Percentiles rank a stretch among this genome's conserved stretches.
Conservation (phyloP, 2,888 invertebrate genomes). For the Patella caerulea region DNA sequence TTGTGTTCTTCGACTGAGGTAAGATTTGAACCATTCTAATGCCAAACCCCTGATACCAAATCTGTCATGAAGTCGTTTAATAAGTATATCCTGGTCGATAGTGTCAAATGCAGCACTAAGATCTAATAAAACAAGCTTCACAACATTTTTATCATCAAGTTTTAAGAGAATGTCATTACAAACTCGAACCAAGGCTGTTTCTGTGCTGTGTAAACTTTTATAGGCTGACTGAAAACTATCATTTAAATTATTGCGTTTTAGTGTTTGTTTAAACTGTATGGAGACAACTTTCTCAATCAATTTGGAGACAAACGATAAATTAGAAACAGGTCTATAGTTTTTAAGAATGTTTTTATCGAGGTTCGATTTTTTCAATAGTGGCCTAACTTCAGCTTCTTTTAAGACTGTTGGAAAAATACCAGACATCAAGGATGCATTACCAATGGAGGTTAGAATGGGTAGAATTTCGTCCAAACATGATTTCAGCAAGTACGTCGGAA, state of each 20-base stretch:
- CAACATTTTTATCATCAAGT: no score
- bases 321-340: neutral
- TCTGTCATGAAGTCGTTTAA: slow-evolving; percentile 2
- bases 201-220: neutral
- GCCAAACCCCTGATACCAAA: neutral
- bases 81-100: neutral
- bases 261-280: neutral
- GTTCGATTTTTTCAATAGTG: neutral
- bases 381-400: neutral
- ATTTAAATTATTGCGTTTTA: neutral
- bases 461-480: neutral
- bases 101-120: neutral
- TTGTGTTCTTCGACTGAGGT: neutral
- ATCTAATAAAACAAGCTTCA: neutral
- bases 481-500: neutral
- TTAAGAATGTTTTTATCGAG: neutral
- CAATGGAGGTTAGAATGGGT: neutral
- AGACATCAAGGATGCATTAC: neutral
- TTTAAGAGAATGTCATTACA: slow-evolving; percentile 1
- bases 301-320: neutral
- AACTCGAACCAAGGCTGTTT: neutral
- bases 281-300: neutral
- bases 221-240: neutral
- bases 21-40: neutral
- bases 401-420: neutral